Conservation (phyloP, 2,888 invertebrate genomes). For the Macrophya alboannulata region DNA sequence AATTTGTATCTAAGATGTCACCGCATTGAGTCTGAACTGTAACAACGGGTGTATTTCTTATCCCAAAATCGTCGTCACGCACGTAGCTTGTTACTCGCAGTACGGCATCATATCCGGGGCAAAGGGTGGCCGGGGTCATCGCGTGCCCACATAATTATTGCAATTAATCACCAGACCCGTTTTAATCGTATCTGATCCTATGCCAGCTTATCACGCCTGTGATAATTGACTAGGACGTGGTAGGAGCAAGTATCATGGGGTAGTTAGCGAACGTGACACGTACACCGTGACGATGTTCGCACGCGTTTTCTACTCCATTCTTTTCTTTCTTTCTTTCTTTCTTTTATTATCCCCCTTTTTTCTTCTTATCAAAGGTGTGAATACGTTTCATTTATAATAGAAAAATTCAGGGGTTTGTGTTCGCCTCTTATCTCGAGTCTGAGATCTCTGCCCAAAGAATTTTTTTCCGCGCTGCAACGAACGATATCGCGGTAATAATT, state of each 20-base stretch:
- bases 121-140: conserved; percentile 54
- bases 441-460: not conserved
- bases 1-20: not conserved
- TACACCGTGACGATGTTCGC: conserved; percentile 37
- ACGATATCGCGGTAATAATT: not conserved
- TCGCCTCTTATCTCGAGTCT: not conserved
- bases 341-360: not conserved
- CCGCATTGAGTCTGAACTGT: not conserved
- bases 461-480: not conserved
- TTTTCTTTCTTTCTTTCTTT: not conserved
- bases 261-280: conserved; percentile 41
- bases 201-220: conserved; percentile 64
- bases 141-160: conserved; percentile 67
- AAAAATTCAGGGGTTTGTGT: not conserved
- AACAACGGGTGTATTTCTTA: not conserved
- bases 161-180: conserved; percentile 65
- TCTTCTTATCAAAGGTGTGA: not conserved
- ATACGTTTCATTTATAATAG: not conserved
- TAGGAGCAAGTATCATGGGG: conserved; percentile 51
- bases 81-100: conserved; percentile 28
- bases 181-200: conserved; percentile 64
- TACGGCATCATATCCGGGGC: conserved; percentile 26
- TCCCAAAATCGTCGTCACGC: conserved; percentile 29
- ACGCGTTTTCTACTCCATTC: not conserved
- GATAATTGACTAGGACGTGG: conserved; percentile 68